Evolutionary conservation across 2,888 invertebrate genomes (phyloP), one percentile per base, ranked within the genome.

Genomic region (Polia nebulosa): DNA sequence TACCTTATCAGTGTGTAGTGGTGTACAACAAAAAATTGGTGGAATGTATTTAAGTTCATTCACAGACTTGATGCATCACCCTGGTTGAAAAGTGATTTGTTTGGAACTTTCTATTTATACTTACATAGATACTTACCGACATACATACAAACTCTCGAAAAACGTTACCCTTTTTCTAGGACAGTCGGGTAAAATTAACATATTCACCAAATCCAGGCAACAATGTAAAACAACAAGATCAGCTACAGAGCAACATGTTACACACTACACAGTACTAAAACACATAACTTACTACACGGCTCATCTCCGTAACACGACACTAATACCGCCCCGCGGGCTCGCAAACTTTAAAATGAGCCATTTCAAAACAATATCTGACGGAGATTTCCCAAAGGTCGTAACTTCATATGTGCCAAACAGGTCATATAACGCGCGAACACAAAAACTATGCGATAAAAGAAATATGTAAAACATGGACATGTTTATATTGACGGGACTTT

Each of bases 321-420:
- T 81, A 81, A 81, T 78, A 75, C 78, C 36, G 78, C 85, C 84
- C 82, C 87, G 64, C 76, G 80, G 83, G 86, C 78, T 82, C 79
- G 65, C 77, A 82, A 87, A 89, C 86, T 92, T 93, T 90, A 92
- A 91, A 93, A 91, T 90, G 89, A 90, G 90, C 91, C 89, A 92
- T 93, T 92, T 92, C 89, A 90, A 91, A 93, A 93, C 94, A 93
- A 93, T 94, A 92, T 92, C 91, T 89, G 88, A 88, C 88, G 86
- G 88, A 91, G 91, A 94, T 94, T 94, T 94, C 93, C 94, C 94
- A 67, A 76, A 82, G 90, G 92, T 72, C 71, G 69, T 81, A 79
- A 81, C 76, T 84, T 83, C 80, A 85, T 85, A 85, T 83, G 76
- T 66, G 81, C 78, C 65, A 59, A 71, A 81, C 59, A 73, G 71